phyloP scores from a whole-genome alignment of 2,888 invertebrate species.

The Polydrusus pterygomalis region DNA sequence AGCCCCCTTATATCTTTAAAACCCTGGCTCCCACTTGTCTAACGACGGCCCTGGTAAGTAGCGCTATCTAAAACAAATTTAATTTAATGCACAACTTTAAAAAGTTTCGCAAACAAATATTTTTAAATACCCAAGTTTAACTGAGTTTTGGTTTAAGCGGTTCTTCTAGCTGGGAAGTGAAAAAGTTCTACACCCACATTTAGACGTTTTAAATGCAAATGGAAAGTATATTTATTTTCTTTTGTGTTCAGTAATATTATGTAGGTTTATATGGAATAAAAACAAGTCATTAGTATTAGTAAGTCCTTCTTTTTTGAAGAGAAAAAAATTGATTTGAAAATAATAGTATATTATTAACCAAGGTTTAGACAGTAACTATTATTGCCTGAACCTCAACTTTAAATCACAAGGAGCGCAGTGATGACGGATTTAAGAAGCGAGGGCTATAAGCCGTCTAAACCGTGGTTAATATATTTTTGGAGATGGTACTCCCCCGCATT shows the following conservation, averaged over 20 bases:
- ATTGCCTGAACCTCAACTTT: too few species aligned
- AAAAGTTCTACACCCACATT: slow-evolving; percentile 3
- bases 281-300: neutral
- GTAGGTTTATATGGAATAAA: neutral
- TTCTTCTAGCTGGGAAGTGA: slow-evolving; percentile 5
- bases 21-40: too few species aligned
- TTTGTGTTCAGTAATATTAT: neutral
- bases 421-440: too few species aligned
- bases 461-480: too few species aligned
- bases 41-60: neutral
- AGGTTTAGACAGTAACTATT: too few species aligned
- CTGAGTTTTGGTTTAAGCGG: slow-evolving; percentile 8
- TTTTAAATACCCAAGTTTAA: slow-evolving; percentile 16
- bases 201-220: neutral
- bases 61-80: neutral
- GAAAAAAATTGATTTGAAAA: too few species aligned
- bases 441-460: too few species aligned
- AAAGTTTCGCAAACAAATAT: slow-evolving; percentile 14
- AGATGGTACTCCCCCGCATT: too few species aligned
- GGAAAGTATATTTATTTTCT: slow-evolving; percentile 5
- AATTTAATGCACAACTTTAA: neutral
- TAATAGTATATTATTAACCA: too few species aligned
- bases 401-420: too few species aligned
- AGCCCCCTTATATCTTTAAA: too few species aligned
- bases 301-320: too few species aligned